Conservation (phyloP, 2,888 invertebrate genomes). For the Caenorhabditis sinica region DNA sequence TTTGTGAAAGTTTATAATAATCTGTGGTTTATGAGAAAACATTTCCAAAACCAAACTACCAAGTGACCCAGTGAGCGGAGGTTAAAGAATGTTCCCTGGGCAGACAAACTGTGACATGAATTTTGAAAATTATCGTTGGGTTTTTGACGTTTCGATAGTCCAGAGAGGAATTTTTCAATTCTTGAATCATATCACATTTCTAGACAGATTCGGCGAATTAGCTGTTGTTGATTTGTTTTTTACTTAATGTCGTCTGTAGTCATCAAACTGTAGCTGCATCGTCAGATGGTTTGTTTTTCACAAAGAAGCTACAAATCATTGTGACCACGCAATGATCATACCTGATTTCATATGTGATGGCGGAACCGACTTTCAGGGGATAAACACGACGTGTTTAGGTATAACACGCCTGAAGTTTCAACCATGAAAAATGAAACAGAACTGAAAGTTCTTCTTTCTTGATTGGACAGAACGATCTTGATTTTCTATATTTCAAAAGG, state of each 20-base stretch:
- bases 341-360: too few species aligned
- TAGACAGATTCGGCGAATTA: conserved; percentile 27
- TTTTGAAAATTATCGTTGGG: not conserved
- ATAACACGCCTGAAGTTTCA: too few species aligned
- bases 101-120: conserved; percentile 13
- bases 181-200: not conserved
- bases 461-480: too few species aligned
- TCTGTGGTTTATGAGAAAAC: conserved; percentile 30
- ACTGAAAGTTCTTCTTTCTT: too few species aligned
- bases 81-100: too few species aligned
- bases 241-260: conserved; percentile 10
- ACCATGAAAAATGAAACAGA: too few species aligned
- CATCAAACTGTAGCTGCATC: not conserved
- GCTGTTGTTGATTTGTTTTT: conserved; percentile 8
- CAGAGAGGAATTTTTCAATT: not conserved
- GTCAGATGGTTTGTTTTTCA: not conserved
- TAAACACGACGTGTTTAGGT: too few species aligned
- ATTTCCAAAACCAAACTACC: conserved; percentile 20
- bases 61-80: not conserved
- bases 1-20: conserved; percentile 2
- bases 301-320: not conserved
- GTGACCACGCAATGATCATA: not conserved
- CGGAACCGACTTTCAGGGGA: too few species aligned
- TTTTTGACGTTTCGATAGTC: not conserved
- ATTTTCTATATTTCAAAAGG: too few species aligned